Percentiles rank a stretch among this genome's conserved stretches.
These are phyloP conservation scores for Muscicapa striata DNA, from an alignment of 2,797 vertebrate genomes.

Conservation along the genomic window DNA sequence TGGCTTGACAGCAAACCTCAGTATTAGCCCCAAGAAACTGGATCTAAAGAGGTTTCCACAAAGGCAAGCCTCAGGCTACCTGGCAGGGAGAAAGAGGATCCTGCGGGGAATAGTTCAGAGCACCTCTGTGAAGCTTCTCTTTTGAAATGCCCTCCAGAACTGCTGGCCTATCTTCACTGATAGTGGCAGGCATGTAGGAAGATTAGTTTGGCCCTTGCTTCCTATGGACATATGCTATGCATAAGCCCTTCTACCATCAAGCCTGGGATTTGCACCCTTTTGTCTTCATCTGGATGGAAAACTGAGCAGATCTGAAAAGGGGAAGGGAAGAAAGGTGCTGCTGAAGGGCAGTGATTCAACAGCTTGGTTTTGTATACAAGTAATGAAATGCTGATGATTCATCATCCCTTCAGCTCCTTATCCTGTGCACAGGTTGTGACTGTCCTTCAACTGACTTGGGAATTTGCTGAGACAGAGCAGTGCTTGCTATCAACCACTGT, in stretches of 20 bases:
- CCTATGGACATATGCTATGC: neutral
- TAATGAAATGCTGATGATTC: neutral
- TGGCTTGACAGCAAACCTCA: conserved; percentile 45
- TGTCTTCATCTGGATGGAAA: neutral
- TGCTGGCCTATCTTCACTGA: neutral
- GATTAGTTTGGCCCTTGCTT: neutral
- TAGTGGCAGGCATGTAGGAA: neutral
- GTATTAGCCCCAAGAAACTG: conserved; percentile 28
- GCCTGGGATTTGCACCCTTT: neutral
- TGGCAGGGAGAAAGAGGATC: conserved; percentile 42
- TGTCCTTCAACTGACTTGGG: neutral
- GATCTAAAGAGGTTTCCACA: conserved; percentile 50
- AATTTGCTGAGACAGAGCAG: neutral
- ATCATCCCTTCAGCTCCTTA: neutral
- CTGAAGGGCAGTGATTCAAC: neutral
- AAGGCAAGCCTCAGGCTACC: conserved; percentile 47
- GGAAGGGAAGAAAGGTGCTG: neutral
- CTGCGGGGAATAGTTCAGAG: conserved; percentile 6
- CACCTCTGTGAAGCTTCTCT: conserved; percentile 15
- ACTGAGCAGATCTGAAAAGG: neutral
- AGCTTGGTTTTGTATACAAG: neutral
- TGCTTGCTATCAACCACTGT: neutral
- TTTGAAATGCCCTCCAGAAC: conserved; percentile 39
- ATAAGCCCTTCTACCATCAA: neutral
- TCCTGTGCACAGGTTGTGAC: neutral